A percentile compares a stretch with the other conserved stretches of the same genome.
phyloP scores from a whole-genome alignment of 2,888 invertebrate species.

The Odontothrips loti region DNA sequence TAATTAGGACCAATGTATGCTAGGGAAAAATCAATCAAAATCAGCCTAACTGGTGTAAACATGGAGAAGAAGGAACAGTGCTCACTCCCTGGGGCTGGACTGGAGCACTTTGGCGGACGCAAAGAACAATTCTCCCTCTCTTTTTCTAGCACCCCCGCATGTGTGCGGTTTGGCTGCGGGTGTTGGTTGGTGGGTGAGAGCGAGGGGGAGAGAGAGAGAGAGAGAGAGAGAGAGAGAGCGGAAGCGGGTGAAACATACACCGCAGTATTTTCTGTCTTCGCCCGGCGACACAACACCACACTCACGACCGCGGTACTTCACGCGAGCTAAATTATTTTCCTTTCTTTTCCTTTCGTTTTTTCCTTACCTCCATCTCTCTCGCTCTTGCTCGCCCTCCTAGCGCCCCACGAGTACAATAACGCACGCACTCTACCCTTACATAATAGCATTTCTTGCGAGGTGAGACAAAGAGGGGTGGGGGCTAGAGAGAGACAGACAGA shows the following conservation, averaged over 20 bases:
- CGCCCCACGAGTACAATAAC: constrained; percentile 17
- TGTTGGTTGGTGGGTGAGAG: not conserved
- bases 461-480: not conserved
- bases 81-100: too few relatives aligned
- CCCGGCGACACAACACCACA: not conserved
- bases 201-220: not conserved
- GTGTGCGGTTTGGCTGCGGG: too few relatives aligned
- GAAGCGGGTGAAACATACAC: not conserved
- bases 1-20: too few relatives aligned
- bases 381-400: not conserved
- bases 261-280: not conserved
- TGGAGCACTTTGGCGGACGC: too few relatives aligned
- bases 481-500: not conserved
- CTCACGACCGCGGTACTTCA: not conserved
- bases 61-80: too few relatives aligned
- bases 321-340: constrained; percentile 8
- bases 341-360: not conserved
- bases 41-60: too few relatives aligned
- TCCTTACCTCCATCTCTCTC: not conserved
- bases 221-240: not conserved
- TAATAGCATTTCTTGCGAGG: constrained; percentile 14
- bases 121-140: too few relatives aligned
- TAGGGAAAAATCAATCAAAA: too few relatives aligned
- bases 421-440: constrained; percentile 11
- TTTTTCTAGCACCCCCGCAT: too few relatives aligned